phyloP scores from a whole-genome alignment of 2,113 vertebrate species.

The Octodon degus region DNA sequence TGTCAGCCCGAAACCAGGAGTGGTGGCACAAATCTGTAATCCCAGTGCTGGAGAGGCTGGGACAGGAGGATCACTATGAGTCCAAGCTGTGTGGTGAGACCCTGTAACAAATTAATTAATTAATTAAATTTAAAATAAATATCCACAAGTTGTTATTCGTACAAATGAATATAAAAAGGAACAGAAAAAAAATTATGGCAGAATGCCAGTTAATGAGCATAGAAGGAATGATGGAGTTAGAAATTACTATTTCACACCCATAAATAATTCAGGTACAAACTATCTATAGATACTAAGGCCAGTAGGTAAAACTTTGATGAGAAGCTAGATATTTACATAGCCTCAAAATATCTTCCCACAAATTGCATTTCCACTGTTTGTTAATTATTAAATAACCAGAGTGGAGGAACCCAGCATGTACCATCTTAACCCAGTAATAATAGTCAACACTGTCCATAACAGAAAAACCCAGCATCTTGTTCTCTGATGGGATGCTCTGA shows the following conservation, averaged over 20 bases:
- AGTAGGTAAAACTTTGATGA: slow-evolving; percentile 63
- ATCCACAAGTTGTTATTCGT: not conserved
- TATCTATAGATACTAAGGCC: slow-evolving; percentile 31
- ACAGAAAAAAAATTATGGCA: not conserved
- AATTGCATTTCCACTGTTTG: slow-evolving; percentile 16
- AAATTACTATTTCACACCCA: slow-evolving; percentile 43
- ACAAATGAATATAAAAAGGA: not conserved
- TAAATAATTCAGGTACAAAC: slow-evolving; percentile 65
- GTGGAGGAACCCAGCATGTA: slow-evolving; percentile 33
- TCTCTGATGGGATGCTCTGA: not conserved
- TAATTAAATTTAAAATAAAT: slow-evolving; percentile 37
- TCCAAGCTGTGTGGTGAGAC: no score
- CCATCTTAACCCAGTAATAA: slow-evolving; percentile 39
- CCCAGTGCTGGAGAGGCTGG: no score
- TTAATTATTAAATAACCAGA: slow-evolving; percentile 62
- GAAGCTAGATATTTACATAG: slow-evolving; percentile 33
- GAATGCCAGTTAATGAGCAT: slow-evolving; percentile 19
- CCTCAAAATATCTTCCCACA: slow-evolving; percentile 47
- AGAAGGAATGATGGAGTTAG: not conserved
- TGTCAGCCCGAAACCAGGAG: no score
- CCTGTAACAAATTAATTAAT: no score
- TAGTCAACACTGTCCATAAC: not conserved
- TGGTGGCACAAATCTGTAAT: no score
- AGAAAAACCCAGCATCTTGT: not conserved
- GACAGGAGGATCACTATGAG: no score